Evolutionary conservation across 2,797 vertebrate genomes (phyloP).

Genomic region (Eurystomus glaucurus): DNA sequence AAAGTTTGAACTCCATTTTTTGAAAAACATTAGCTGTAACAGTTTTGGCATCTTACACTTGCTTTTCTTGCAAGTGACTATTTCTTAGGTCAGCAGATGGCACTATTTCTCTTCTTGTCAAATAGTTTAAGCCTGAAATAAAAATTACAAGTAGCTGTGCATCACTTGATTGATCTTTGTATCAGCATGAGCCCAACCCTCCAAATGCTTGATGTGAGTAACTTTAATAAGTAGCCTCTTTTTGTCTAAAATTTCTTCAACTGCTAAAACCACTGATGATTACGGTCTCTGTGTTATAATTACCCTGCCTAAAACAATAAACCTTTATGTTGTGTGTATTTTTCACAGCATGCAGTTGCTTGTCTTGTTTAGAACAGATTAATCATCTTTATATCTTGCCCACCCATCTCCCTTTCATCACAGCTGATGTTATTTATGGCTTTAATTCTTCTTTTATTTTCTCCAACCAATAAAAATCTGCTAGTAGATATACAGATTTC

Average conservation of each 20-base stretch:
- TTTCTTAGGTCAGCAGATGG: conserved; percentile 78
- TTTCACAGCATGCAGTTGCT: conserved; percentile 55
- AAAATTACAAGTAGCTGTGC: conserved; percentile 15
- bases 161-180: conserved; percentile 60
- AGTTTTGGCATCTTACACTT: neutral
- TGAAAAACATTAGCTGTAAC: neutral
- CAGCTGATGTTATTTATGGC: conserved; percentile 48
- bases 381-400: conserved; percentile 32
- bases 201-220: conserved; percentile 56
- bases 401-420: neutral
- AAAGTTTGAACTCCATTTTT: neutral
- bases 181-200: conserved; percentile 58
- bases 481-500: conserved; percentile 2
- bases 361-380: conserved; percentile 56
- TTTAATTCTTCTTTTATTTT: conserved; percentile 55
- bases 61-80: neutral
- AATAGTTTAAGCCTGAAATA: conserved; percentile 7
- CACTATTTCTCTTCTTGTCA: conserved; percentile 77
- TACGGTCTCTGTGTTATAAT: conserved; percentile 51
- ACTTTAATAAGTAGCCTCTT: conserved; percentile 33
- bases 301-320: conserved; percentile 52
- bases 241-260: conserved; percentile 54
- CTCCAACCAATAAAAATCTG: conserved; percentile 37
- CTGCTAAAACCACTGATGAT: conserved; percentile 32
- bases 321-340: conserved; percentile 46